Percentiles rank a stretch among this genome's conserved stretches.
Conservation (phyloP, 2,113 vertebrate species). For the Herpailurus yagouaroundi region DNA sequence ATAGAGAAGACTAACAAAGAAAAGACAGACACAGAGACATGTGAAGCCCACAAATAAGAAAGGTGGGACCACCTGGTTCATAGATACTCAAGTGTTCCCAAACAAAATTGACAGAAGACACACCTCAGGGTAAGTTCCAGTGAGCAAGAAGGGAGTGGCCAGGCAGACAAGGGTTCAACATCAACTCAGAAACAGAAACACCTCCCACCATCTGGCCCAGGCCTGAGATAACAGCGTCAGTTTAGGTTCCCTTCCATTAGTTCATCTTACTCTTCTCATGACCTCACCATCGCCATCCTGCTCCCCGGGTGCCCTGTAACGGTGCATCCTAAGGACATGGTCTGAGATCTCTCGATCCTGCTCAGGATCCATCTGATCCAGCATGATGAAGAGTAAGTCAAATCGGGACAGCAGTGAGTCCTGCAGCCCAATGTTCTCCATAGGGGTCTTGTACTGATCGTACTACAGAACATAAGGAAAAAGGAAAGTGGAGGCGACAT, state of each 20-base stretch:
- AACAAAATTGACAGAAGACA: not conserved
- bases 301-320: constrained; percentile 93
- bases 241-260: not conserved
- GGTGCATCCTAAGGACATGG: constrained; percentile 97
- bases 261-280: fast-evolving
- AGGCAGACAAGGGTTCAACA: not conserved
- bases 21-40: not conserved
- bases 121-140: not conserved
- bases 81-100: not conserved
- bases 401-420: constrained; percentile 97
- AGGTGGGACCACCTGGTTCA: not conserved
- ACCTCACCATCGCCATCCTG: constrained; percentile 95
- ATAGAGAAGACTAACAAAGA: not conserved
- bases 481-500: not conserved
- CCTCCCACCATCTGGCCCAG: not conserved
- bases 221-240: fast-evolving
- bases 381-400: constrained; percentile 97
- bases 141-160: not conserved
- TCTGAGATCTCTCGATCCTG: constrained; percentile 97
- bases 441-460: constrained; percentile 98
- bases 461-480: constrained; percentile 86
- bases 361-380: constrained; percentile 98
- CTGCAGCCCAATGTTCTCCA: constrained; percentile 99
- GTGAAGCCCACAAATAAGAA: not conserved
- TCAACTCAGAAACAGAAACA: not conserved